phyloP scores from a whole-genome alignment of 1,140 invertebrate genomes.

The Aphidius gifuensis region DNA sequence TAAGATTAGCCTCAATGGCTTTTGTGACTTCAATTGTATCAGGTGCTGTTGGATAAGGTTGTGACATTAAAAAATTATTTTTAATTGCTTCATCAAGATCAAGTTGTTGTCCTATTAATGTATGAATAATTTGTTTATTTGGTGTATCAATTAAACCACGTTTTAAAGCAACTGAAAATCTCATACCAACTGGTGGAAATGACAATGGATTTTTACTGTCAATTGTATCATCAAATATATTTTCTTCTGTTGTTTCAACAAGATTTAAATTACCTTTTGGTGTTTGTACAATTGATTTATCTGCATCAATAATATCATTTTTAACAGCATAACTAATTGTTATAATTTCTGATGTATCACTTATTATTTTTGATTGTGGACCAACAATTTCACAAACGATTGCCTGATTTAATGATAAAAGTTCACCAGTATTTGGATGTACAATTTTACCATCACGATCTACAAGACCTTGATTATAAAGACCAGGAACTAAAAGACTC shows the following conservation, averaged over 20 bases:
- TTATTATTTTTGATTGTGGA: slow-evolving; percentile 61
- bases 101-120: slow-evolving; percentile 70
- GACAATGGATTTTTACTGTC: slow-evolving; percentile 38
- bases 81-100: slow-evolving; percentile 74
- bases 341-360: slow-evolving; percentile 63
- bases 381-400: slow-evolving; percentile 85
- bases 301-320: slow-evolving; percentile 70
- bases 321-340: slow-evolving; percentile 76
- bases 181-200: slow-evolving; percentile 68
- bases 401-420: slow-evolving; percentile 74
- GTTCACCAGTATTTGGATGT: slow-evolving; percentile 82
- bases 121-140: slow-evolving; percentile 71
- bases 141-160: slow-evolving; percentile 71
- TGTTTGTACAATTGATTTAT: slow-evolving; percentile 69
- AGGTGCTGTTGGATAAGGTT: slow-evolving; percentile 67
- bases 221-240: slow-evolving; percentile 62
- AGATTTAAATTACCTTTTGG: slow-evolving; percentile 65
- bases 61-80: slow-evolving; percentile 76
- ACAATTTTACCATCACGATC: slow-evolving; percentile 78
- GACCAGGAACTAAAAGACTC: slow-evolving; percentile 76
- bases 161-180: slow-evolving; percentile 77
- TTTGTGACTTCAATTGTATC: slow-evolving; percentile 65
- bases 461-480: slow-evolving; percentile 79
- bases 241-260: slow-evolving; percentile 65
- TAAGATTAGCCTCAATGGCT: slow-evolving; percentile 68